Base-by-base conservation (phyloP, 2,797 vertebrate genomes). In the Pseudochaenichthys georgianus region DNA sequence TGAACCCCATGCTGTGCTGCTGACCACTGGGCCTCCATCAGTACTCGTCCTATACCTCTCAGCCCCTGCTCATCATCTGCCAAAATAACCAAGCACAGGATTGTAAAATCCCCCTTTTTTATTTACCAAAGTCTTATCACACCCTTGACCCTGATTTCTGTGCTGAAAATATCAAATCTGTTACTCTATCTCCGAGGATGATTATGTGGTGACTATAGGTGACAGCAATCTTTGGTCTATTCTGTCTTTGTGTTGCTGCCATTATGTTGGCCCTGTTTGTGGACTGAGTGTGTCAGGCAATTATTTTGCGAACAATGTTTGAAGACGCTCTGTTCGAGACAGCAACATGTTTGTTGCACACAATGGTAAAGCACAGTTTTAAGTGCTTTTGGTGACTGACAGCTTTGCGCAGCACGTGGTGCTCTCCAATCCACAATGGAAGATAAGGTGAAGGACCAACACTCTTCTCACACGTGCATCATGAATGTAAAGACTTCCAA, bases 21-120 rank as follows among this genome's bases (percentile, higher is more conserved):
- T 91, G 88, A 87, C 88, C 80, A 73, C 70, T 75, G 65, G 53
- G 52, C 73, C 73, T 82, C 75, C 43, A 41, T 53, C 50, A 58
- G 42, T n/a, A 43, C 47, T 60, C 62, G 31, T 62, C 46, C 43
- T 11, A 23, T 23, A 34, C 70, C 55, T 38, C 54, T 52, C 51
- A 60, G 70, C 41, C 70, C 38, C 53, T 21, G 58, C 63, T 73
- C 68, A 51, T 87, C 85, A 63, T 66, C 73, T 62, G 74, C 73
- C 77, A 75, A 83, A 80, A 80, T 53, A 83, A 78, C 71, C 16
- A 42, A 70, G 53, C 61, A 12, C 34, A 50, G 48, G 54, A 68
- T 11, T 3, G 23, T 15, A 45, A 21, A 65, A 10, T 2, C 55
- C 48, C 41, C 5, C 34, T 15, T 75, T 46, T 82, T 87, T 78